phyloP scores from a whole-genome alignment of 2,888 invertebrate species.

The Acanthococcus lagerstroemiae region DNA sequence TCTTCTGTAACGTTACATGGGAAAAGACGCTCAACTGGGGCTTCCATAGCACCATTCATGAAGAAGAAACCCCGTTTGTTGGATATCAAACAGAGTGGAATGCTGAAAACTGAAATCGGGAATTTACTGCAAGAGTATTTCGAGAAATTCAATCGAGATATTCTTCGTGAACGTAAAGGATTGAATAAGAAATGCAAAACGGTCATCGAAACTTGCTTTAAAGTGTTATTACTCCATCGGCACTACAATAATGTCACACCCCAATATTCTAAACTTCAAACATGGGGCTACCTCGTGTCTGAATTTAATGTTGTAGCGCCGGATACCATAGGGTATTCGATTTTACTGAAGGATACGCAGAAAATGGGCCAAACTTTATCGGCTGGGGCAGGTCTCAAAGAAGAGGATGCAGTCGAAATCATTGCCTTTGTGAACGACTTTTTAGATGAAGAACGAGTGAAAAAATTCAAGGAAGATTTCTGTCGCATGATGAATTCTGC shows the following conservation, averaged over 20 bases:
- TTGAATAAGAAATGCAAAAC: not conserved
- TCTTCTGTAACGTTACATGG: not conserved
- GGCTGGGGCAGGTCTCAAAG: not conserved
- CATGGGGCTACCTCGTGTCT: constrained; percentile 13
- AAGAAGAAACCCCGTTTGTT: constrained; percentile 15
- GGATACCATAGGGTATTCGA: constrained; percentile 2
- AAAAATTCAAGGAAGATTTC: constrained; percentile 19
- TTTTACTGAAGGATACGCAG: constrained; percentile 1
- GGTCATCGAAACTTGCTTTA: constrained; percentile 4
- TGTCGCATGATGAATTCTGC: not conserved
- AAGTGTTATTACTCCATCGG: not conserved
- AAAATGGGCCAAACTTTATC: not conserved
- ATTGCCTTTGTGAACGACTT: not conserved
- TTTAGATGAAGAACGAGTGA: not conserved
- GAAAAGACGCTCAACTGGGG: not conserved
- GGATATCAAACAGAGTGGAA: constrained; percentile 2
- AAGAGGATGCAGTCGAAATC: not conserved
- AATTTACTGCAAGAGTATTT: constrained; percentile 10
- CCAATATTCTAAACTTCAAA: constrained; percentile 1
- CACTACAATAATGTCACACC: not conserved
- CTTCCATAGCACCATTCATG: not conserved
- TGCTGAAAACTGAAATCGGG: constrained; percentile 3
- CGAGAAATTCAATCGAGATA: not conserved
- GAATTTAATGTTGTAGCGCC: constrained; percentile 7
- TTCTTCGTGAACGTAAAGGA: not conserved